Evolutionary conservation across 2,888 invertebrate species (phyloP), one percentile per base, ranked within the genome.

Genomic region (Heteropelma amictum): DNA sequence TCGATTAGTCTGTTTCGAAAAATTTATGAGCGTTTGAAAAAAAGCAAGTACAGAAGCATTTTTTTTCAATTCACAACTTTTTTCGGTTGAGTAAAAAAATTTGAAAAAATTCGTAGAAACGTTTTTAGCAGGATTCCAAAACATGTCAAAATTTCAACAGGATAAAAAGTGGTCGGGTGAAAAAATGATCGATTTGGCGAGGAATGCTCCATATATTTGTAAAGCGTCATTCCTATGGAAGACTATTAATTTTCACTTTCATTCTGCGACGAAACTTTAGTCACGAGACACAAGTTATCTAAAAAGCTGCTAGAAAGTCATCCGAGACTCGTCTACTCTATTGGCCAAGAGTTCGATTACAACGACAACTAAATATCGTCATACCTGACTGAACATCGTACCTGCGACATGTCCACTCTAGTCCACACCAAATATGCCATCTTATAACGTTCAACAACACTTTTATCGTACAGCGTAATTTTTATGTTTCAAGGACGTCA

Each of bases 241-340:
- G n/a, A n/a, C n/a, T n/a, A n/a, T n/a, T n/a, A 53, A 70, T 53
- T 42, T 33, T 30, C 14, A 28, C 61, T 70, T 42, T 61, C 61
- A 38, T 68, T 68, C 21, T 21, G 28, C 28, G 30, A 53, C 53
- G 45, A 61, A 53, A 61, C 51, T 40, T 40, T 21, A 19, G 61
- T 47, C 47, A 56, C 26, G 35, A 63, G 54, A 45, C 26, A 35
- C 17, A 35, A n/a, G 47, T 40, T 19, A 33, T 42, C 40, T 49
- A 64, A 71, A 64, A 63, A 49, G 64, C 49, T 49, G 40, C 56
- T 56, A 64, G 64, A 64, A 64, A 71, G 64, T 64, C 28, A 56
- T 64, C 49, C n/a, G 63, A 10, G 56, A 26, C 56, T 56, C 38
- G 58, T 45, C 45, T 33, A 67, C 53, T 17, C 6, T n/a, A 5